A percentile compares a stretch with the other conserved stretches of the same genome.
Evolutionary conservation across 2,888 invertebrate genomes (phyloP).

Genomic region (Melikaiella ostensackeni): DNA sequence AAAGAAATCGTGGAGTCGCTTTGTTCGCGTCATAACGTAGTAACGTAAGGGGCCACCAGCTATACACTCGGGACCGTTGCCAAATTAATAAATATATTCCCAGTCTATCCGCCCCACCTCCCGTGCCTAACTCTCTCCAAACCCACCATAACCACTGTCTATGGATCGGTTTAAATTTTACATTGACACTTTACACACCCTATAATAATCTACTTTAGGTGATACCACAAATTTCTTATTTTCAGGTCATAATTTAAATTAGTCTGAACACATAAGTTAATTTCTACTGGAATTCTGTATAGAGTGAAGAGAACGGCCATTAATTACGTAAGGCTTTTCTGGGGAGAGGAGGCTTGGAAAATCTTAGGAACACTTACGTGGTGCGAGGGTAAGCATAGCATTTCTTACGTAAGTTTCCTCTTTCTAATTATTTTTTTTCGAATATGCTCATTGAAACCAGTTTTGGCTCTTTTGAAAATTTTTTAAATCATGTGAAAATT

Average conservation of each 20-base stretch:
- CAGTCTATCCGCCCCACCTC: slow-evolving; percentile 64
- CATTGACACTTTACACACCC: slow-evolving; percentile 62
- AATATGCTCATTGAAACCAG: too few relatives aligned
- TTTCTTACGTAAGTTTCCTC: too few relatives aligned
- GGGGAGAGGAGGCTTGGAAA: too few relatives aligned
- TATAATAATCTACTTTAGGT: slow-evolving; percentile 44
- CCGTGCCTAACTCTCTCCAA: slow-evolving; percentile 34
- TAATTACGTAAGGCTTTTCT: too few relatives aligned
- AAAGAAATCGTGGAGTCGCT: slow-evolving; percentile 76
- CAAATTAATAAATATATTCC: slow-evolving; percentile 77
- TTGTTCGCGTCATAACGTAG: slow-evolving; percentile 77
- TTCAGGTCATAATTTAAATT: background rate
- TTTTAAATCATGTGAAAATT: too few relatives aligned
- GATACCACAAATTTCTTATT: slow-evolving; percentile 3
- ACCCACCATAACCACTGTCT: slow-evolving; percentile 47
- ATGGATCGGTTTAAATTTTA: slow-evolving; percentile 64
- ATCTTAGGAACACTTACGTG: too few relatives aligned
- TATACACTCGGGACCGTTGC: slow-evolving; percentile 72
- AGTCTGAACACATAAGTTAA: background rate
- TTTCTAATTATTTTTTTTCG: too few relatives aligned
- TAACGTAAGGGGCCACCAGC: slow-evolving; percentile 71
- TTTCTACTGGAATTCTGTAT: background rate
- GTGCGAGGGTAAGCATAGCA: too few relatives aligned
- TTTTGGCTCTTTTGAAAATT: too few relatives aligned
- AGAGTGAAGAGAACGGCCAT: too few relatives aligned